A percentile compares a stretch with the other conserved stretches of the same genome.
These are phyloP conservation scores for Eutrigla gurnardus DNA, from an alignment of 2,797 vertebrate genomes.

Conservation along the genomic window DNA sequence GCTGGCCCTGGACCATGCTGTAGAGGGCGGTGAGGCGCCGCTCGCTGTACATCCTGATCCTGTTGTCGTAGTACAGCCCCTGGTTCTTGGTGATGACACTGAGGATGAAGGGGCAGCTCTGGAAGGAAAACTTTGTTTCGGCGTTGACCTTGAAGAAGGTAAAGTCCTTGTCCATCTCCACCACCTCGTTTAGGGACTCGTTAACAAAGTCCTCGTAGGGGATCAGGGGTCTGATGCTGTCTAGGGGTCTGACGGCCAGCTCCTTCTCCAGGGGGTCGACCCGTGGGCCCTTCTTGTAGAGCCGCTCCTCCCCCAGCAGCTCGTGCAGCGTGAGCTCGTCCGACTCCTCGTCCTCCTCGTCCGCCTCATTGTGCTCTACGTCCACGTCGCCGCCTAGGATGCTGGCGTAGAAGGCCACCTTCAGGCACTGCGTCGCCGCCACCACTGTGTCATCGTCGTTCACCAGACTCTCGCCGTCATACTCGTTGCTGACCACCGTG, in stretches of 20 bases:
- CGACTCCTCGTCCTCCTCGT: conserved; percentile 92
- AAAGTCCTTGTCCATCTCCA: conserved; percentile 99
- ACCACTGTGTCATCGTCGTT: conserved; percentile 97
- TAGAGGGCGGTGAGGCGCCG: conserved; percentile 97
- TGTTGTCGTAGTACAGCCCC: conserved; percentile 98
- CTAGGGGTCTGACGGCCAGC: conserved; percentile 91
- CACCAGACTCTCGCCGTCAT: conserved; percentile 92
- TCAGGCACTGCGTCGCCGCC: conserved; percentile 96
- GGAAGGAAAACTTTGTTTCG: conserved; percentile 98
- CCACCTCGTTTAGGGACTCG: conserved; percentile 96
- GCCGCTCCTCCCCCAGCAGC: conserved; percentile 94
- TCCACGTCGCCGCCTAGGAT: conserved; percentile 94
- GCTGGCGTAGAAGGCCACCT: conserved; percentile 98
- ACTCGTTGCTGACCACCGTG: conserved; percentile 97
- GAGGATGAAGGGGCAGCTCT: conserved; percentile 98
- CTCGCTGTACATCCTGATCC: conserved; percentile 99
- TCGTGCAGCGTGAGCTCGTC: conserved; percentile 97
- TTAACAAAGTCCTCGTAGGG: conserved; percentile 97
- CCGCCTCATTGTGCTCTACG: conserved; percentile 93
- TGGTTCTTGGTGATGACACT: conserved; percentile 96
- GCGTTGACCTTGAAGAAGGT: conserved; percentile 99
- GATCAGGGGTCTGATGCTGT: conserved; percentile 93
- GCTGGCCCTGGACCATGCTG: conserved; percentile 98
- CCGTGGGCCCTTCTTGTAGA: conserved; percentile 94
- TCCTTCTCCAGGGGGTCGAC: conserved; percentile 95